Evolutionary conservation across 2,888 invertebrate genomes (phyloP), one percentile per base, ranked within the genome.

Genomic region (Leucozona laternaria): DNA sequence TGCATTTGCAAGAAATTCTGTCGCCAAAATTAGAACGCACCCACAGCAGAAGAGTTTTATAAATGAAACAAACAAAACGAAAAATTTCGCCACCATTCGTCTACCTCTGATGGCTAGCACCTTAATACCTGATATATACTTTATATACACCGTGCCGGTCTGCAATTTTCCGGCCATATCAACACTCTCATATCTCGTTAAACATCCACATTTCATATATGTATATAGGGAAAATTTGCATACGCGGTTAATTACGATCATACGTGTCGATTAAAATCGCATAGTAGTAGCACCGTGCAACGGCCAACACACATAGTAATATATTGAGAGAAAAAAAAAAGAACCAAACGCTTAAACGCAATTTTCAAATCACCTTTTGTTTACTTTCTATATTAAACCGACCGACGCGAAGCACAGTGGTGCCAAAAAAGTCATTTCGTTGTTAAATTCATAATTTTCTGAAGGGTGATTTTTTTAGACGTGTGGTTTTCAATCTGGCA

Each of bases 231-330:
- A 66, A 81, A 88, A 88, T 88, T 88, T 88, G 88, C 88, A 88
- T 88, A 84, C 81, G 88, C 79, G 87, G 88, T 87, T 88, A 88
- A 88, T 88, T 88, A 88, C 78, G 88, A 88, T 88, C 88, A 88
- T 87, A 88, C 88, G 88, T 88, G 88, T 79, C 84, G 88, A 88
- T 88, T 83, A 72, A 79, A 83, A 83, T 83, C 83, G 60, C 58
- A 60, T 25, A 37, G 50, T 66, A 50, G 20, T 1, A 53, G 28
- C 64, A 31, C 45, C 28, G 25, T 79, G 79, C 76, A 31, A 45
- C 62, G 15, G 31, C n/a, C 1, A 20, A 10, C 17, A 20, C 13
- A 37, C 15, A n/a, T n/a, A 45, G 45, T 13, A 22, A 45, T 17
- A 45, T 66, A 4, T 13, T 5, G 17, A 17, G 17, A 20, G 1